These are phyloP conservation scores for Gnathonemus echidnorhynchus DNA, from an alignment of 2,113 vertebrate species.

Conservation along the genomic window DNA sequence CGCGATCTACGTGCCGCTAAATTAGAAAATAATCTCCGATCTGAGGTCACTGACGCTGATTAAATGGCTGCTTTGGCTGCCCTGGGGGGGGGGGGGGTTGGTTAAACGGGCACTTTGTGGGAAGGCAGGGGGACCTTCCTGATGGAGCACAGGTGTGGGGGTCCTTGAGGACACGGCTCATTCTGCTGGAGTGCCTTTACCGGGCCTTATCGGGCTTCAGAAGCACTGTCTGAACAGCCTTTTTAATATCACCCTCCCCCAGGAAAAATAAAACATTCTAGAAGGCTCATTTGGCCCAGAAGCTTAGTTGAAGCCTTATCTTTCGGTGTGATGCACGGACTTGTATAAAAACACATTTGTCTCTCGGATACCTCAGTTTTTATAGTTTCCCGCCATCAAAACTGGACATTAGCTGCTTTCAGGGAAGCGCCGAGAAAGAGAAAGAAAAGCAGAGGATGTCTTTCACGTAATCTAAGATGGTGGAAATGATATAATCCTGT, in stretches of 20 bases:
- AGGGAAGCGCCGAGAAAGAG: neutral
- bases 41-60: constrained; percentile 34
- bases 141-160: neutral
- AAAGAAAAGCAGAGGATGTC: neutral
- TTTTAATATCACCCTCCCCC: neutral
- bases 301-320: neutral
- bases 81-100: neutral
- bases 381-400: neutral
- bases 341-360: neutral
- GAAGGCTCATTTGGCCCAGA: neutral
- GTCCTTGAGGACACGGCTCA: neutral
- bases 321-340: neutral
- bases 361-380: neutral
- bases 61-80: constrained; percentile 21
- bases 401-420: neutral
- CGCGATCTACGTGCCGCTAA: constrained; percentile 47
- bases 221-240: neutral
- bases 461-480: neutral
- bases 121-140: neutral
- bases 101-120: constrained; percentile 33
- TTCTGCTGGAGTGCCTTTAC: neutral
- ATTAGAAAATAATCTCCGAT: constrained; percentile 51
- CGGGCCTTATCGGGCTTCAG: neutral
- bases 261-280: neutral
- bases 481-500: neutral